Percentiles rank a stretch among this genome's conserved stretches.
Conservation (phyloP, 2,797 vertebrate genomes). For the Characodon lateralis region DNA sequence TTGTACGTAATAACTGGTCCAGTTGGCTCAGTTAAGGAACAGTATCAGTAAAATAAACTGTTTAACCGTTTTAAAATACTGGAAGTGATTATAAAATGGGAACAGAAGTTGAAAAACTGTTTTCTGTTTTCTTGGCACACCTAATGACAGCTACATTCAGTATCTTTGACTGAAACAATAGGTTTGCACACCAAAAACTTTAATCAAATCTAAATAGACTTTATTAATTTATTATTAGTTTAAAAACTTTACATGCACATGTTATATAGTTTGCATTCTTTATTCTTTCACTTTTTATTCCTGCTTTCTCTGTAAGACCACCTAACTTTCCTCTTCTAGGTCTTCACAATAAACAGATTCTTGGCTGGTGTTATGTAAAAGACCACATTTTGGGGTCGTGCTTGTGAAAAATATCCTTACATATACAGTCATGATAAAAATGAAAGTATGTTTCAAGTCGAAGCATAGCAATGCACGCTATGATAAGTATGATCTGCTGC, state of each 20-base stretch:
- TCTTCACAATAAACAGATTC: neutral
- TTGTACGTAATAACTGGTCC: neutral
- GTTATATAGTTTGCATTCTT: neutral
- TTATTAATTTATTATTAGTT: neutral
- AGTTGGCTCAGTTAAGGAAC: constrained; percentile 1
- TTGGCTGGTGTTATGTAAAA: neutral
- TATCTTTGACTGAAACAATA: neutral
- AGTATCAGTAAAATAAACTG: neutral
- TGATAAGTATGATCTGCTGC: neutral
- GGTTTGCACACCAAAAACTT: neutral
- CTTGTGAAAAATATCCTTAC: neutral
- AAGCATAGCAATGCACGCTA: neutral
- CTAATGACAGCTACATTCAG: neutral
- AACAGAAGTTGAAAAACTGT: neutral
- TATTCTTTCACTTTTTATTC: neutral
- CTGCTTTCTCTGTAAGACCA: no score
- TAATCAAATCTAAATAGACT: neutral
- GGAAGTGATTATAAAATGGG: neutral
- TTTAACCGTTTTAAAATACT: neutral
- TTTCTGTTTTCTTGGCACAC: neutral
- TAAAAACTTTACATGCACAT: no score
- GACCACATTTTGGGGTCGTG: neutral
- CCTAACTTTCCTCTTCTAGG: neutral
- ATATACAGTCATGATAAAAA: neutral
- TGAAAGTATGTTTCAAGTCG: neutral